A percentile compares a stretch with the other conserved stretches of the same genome.
phyloP scores from a whole-genome alignment of 2,888 invertebrate species.

The Nasonia oneida region DNA sequence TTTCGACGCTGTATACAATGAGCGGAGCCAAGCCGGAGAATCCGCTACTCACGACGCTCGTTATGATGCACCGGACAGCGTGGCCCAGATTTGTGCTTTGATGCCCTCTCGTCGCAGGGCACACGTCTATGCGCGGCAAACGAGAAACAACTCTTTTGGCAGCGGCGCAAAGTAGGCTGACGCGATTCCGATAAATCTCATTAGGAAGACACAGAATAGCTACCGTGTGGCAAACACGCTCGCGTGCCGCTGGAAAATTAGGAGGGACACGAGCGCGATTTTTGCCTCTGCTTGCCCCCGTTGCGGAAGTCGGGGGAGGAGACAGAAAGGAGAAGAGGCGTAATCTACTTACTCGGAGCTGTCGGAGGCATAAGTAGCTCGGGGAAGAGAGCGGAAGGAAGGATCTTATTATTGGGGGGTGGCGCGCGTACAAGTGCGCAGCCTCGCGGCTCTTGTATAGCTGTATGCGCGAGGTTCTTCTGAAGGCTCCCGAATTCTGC shows the following conservation, averaged over 20 bases:
- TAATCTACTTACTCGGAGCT: not conserved
- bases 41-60: constrained; percentile 9
- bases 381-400: not conserved
- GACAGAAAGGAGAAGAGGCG: not conserved
- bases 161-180: constrained; percentile 26
- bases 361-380: constrained; percentile 15
- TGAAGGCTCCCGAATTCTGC: not conserved
- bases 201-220: constrained; percentile 34
- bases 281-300: not conserved
- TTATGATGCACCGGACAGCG: not conserved
- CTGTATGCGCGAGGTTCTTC: not conserved
- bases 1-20: not conserved
- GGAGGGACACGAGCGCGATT: constrained; percentile 1
- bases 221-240: not conserved
- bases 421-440: not conserved
- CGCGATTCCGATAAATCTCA: constrained; percentile 57
- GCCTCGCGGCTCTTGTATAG: not conserved
- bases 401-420: not conserved
- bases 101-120: not conserved
- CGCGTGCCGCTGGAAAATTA: constrained; percentile 1
- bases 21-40: not conserved
- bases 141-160: not conserved
- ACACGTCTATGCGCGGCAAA: constrained; percentile 1
- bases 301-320: not conserved
- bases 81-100: not conserved